phyloP scores from a whole-genome alignment of 2,888 invertebrate genomes.

The Holacanthella duospinosa region DNA sequence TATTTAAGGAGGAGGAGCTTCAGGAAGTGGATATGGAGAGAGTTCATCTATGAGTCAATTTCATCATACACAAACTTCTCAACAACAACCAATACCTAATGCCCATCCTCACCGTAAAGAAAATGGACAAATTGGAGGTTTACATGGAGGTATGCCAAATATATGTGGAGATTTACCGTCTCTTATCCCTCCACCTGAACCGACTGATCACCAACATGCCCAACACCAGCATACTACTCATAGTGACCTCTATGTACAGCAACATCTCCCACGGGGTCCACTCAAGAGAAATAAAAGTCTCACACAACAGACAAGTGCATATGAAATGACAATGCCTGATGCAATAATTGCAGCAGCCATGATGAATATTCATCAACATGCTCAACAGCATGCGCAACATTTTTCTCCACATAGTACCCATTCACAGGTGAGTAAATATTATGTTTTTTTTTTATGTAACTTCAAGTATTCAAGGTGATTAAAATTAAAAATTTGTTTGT shows the following conservation, averaged over 20 bases:
- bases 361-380: conserved; percentile 27
- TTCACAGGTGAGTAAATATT: too few relatives aligned
- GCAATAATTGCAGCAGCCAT: conserved; percentile 34
- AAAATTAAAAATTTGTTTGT: too few relatives aligned
- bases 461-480: too few relatives aligned
- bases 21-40: neutral
- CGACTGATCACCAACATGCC: neutral
- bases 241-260: conserved; percentile 9
- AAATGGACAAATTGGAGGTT: conserved; percentile 28
- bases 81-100: conserved; percentile 9
- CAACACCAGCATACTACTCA: neutral
- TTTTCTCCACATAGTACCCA: neutral
- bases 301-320: conserved; percentile 16
- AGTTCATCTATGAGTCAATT: conserved; percentile 3
- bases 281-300: conserved; percentile 7
- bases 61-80: neutral
- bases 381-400: conserved; percentile 9
- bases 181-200: conserved; percentile 19
- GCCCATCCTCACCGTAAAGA: conserved; percentile 25
- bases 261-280: conserved; percentile 15
- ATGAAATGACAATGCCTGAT: conserved; percentile 36
- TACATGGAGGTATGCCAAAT: conserved; percentile 32
- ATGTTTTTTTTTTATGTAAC: too few relatives aligned
- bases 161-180: conserved; percentile 35
- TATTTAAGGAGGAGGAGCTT: too few relatives aligned